Evolutionary conservation across 2,113 vertebrate species (phyloP).

Genomic region (Leptobrachium ailaonicum): DNA sequence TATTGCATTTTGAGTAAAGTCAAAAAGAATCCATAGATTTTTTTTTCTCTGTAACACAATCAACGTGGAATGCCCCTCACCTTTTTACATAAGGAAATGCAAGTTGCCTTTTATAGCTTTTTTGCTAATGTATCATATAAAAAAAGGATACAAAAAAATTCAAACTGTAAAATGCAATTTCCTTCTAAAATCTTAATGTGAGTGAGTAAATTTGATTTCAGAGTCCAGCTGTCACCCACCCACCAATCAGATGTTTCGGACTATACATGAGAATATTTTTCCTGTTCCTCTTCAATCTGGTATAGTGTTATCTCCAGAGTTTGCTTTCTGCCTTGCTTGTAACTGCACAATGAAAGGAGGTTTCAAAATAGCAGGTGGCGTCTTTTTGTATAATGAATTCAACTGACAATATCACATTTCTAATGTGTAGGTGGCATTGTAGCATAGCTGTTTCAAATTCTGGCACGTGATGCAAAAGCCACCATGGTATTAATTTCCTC

Average conservation of each 20-base stretch:
- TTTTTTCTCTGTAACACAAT: conserved; percentile 38
- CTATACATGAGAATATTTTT: conserved; percentile 40
- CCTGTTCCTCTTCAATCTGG: conserved; percentile 49
- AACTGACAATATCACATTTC: conserved; percentile 40
- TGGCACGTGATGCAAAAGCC: conserved; percentile 20
- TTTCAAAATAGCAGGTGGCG: conserved; percentile 50
- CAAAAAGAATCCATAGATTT: conserved; percentile 15
- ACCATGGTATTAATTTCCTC: conserved; percentile 3
- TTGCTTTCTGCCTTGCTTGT: conserved; percentile 31
- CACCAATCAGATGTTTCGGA: conserved; percentile 49
- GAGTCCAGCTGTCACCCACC: conserved; percentile 50
- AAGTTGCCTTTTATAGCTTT: conserved; percentile 44
- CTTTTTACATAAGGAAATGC: conserved; percentile 37
- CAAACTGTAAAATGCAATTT: conserved; percentile 46
- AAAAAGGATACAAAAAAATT: conserved; percentile 26
- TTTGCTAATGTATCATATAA: conserved; percentile 44
- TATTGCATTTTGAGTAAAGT: conserved; percentile 3
- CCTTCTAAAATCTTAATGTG: conserved; percentile 42
- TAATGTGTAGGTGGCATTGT: conserved; percentile 44
- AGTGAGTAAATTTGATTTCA: conserved; percentile 41
- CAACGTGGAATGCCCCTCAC: conserved; percentile 33
- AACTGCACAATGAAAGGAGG: conserved; percentile 45
- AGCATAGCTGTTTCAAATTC: conserved; percentile 30
- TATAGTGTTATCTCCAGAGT: conserved; percentile 48
- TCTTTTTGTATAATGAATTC: conserved; percentile 48